These are phyloP conservation scores for Hipposideros armiger DNA, from an alignment of 2,113 vertebrate species.

Conservation along the genomic window DNA sequence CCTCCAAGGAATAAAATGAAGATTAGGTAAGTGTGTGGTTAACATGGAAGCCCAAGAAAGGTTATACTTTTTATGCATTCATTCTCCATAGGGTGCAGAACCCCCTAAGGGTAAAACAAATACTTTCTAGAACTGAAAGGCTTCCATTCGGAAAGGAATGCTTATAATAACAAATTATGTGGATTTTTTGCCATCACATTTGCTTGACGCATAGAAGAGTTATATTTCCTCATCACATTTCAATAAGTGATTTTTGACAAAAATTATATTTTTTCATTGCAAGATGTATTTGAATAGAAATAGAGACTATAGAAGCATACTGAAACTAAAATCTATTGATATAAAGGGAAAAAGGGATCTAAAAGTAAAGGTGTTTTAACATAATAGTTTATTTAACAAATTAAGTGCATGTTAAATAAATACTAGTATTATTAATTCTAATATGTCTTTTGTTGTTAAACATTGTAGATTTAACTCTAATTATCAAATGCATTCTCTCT, in stretches of 20 bases:
- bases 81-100: conserved; percentile 59
- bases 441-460: not conserved
- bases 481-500: not conserved
- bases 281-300: conserved; percentile 58
- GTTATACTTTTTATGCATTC: conserved; percentile 51
- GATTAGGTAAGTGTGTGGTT: not conserved
- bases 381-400: not conserved
- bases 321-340: not conserved
- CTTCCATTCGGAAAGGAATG: conserved; percentile 49
- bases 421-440: not conserved
- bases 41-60: conserved; percentile 45
- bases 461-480: not conserved
- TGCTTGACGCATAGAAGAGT: conserved; percentile 22
- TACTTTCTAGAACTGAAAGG: conserved; percentile 31
- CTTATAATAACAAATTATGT: conserved; percentile 18
- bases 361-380: not conserved
- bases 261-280: not conserved
- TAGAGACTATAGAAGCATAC: not conserved
- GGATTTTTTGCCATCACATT: conserved; percentile 58
- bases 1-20: conserved; percentile 22
- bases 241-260: conserved; percentile 63
- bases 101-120: conserved; percentile 61
- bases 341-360: not conserved
- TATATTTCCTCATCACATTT: conserved; percentile 68
- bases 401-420: not conserved